Evolutionary conservation across 2,113 vertebrate genomes (phyloP).

Genomic region (Vanacampus margaritifer): DNA sequence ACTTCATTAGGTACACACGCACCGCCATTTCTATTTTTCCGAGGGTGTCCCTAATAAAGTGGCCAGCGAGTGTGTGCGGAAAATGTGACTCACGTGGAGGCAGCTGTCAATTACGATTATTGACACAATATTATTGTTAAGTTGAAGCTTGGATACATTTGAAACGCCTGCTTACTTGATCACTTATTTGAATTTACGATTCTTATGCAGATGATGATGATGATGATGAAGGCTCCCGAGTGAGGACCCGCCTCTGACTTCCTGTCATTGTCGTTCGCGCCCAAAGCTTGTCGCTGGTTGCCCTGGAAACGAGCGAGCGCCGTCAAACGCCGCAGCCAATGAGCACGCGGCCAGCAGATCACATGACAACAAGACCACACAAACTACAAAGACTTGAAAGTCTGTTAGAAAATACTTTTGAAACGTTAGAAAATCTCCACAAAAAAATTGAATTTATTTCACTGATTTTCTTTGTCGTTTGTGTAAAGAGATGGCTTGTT

Average conservation of each 20-base stretch:
- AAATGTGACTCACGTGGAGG: neutral
- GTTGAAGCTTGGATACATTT: too few relatives aligned
- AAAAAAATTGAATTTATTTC: neutral
- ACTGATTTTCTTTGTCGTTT: neutral
- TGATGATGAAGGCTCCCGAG: neutral
- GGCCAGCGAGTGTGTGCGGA: neutral
- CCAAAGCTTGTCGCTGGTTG: neutral
- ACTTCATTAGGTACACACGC: neutral
- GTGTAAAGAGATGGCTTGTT: neutral
- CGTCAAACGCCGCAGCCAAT: neutral
- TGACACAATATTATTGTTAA: neutral
- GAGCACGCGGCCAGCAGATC: neutral
- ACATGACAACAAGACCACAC: neutral
- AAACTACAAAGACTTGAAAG: neutral
- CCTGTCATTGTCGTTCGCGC: neutral
- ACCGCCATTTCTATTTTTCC: too few relatives aligned
- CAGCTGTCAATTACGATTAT: neutral
- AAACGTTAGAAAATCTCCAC: conserved; percentile 1
- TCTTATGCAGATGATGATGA: neutral
- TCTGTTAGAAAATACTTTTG: conserved; percentile 1
- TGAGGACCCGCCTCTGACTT: conserved; percentile 9
- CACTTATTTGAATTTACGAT: neutral
- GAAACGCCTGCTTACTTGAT: neutral
- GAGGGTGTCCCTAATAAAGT: neutral
- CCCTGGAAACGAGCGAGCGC: too few relatives aligned